A percentile compares a stretch with the other conserved stretches of the same genome.
phyloP scores from a whole-genome alignment of 1,140 invertebrate genomes.

The Hyles euphorbiae region DNA sequence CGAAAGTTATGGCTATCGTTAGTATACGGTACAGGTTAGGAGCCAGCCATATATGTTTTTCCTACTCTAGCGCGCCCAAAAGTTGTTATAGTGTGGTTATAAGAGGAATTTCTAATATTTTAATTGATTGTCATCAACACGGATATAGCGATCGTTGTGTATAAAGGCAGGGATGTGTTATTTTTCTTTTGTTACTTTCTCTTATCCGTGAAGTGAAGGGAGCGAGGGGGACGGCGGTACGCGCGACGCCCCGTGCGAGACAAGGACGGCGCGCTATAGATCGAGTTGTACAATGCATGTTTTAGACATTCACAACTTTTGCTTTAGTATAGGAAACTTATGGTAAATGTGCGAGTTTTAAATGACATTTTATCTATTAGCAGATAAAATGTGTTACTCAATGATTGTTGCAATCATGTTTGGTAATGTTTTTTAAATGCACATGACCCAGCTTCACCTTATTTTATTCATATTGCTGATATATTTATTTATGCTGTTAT shows the following conservation, averaged over 20 bases:
- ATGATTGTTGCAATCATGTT: slow-evolving; percentile 6
- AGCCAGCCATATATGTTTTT: slow-evolving; percentile 5
- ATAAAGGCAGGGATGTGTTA: slow-evolving; percentile 59
- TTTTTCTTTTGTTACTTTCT: slow-evolving; percentile 73
- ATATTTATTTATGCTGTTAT: neutral
- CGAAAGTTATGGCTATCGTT: slow-evolving; percentile 21
- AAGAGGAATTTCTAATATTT: slow-evolving; percentile 5
- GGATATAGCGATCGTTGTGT: slow-evolving; percentile 36
- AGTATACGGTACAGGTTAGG: slow-evolving; percentile 29
- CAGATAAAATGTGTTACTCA: slow-evolving; percentile 8
- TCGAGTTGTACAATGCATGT: slow-evolving; percentile 33
- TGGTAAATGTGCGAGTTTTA: slow-evolving; percentile 3
- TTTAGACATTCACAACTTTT: slow-evolving; percentile 37
- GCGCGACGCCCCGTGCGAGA: slow-evolving; percentile 25
- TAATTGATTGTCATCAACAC: slow-evolving; percentile 28
- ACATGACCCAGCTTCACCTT: neutral
- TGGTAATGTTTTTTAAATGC: slow-evolving; percentile 4
- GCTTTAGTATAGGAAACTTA: slow-evolving; percentile 16
- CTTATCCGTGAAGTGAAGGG: slow-evolving; percentile 68
- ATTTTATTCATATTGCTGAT: neutral
- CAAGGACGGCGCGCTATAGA: slow-evolving; percentile 50
- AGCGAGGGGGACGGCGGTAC: slow-evolving; percentile 48
- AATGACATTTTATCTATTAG: slow-evolving; percentile 9
- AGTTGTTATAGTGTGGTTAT: neutral
- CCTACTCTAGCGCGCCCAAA: too few species aligned